These are phyloP conservation scores for Eristalis tenax DNA, from an alignment of 2,888 invertebrate genomes.

Conservation along the genomic window DNA sequence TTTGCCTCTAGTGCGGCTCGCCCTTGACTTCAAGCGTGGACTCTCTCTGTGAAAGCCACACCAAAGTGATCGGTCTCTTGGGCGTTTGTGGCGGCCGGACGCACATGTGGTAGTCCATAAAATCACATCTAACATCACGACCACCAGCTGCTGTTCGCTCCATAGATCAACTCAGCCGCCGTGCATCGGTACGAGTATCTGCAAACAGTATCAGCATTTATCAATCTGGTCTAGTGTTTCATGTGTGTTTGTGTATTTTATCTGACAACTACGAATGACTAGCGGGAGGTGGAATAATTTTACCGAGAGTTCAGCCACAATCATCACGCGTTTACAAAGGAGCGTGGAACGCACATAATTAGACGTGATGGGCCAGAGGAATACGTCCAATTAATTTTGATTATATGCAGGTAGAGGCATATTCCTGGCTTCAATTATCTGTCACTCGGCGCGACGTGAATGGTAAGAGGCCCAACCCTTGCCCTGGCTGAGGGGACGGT, in stretches of 20 bases:
- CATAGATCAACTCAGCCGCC: not conserved
- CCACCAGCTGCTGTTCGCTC: not conserved
- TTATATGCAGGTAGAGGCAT: conserved; percentile 19
- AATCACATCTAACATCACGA: not conserved
- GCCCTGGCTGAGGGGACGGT: not conserved
- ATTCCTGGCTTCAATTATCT: conserved; percentile 23
- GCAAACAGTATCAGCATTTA: too few species aligned
- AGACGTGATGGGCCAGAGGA: not conserved
- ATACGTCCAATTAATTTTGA: conserved; percentile 45
- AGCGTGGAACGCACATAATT: conserved; percentile 11
- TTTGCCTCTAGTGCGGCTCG: not conserved
- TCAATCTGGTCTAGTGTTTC: conserved; percentile 39
- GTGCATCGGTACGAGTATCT: conserved; percentile 1
- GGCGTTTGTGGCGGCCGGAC: not conserved
- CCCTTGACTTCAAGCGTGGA: conserved; percentile 11
- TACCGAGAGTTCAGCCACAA: not conserved
- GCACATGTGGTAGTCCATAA: not conserved
- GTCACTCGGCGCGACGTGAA: conserved; percentile 2
- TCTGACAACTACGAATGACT: conserved; percentile 47
- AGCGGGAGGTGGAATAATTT: conserved; percentile 20
- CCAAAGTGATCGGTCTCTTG: not conserved
- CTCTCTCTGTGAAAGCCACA: conserved; percentile 1
- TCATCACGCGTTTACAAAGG: not conserved
- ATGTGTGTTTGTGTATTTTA: conserved; percentile 9
- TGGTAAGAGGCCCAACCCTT: not conserved